phyloP scores from a whole-genome alignment of 2,888 invertebrate genomes.

The Chrysolina oricalcia region DNA sequence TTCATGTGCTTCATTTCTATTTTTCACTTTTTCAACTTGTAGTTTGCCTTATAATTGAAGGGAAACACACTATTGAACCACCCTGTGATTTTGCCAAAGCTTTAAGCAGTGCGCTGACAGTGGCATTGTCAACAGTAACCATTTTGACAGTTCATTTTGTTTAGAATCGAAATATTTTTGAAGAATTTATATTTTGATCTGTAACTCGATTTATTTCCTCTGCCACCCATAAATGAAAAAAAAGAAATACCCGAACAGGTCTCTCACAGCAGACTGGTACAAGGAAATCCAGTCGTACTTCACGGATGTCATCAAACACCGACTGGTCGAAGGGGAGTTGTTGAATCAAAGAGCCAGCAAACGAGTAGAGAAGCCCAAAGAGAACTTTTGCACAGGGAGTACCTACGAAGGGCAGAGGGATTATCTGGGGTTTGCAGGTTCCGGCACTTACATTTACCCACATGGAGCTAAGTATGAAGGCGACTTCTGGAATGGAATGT shows the following conservation, averaged over 20 bases:
- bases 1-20: no score
- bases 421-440: slow-evolving; percentile 43
- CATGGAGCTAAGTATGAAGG: slow-evolving; percentile 49
- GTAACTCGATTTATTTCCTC: background rate
- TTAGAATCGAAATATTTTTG: background rate
- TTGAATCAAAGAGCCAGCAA: background rate
- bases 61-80: no score
- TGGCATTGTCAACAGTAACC: background rate
- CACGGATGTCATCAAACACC: background rate
- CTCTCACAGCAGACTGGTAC: slow-evolving; percentile 15
- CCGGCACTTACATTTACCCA: slow-evolving; percentile 45
- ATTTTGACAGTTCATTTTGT: slow-evolving; percentile 5
- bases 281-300: slow-evolving; percentile 4
- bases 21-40: no score
- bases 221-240: background rate
- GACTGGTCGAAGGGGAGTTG: background rate
- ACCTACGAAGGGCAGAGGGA: slow-evolving; percentile 44
- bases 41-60: no score
- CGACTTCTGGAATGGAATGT: slow-evolving; percentile 47
- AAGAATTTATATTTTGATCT: background rate
- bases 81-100: no score
- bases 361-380: slow-evolving; percentile 18
- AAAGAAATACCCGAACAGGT: background rate
- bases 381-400: slow-evolving; percentile 45
- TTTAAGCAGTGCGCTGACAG: background rate